Percentiles rank a stretch among this genome's conserved stretches.
Evolutionary conservation across 1,140 invertebrate species (phyloP).

Genomic region (Matsumurasca onukii): DNA sequence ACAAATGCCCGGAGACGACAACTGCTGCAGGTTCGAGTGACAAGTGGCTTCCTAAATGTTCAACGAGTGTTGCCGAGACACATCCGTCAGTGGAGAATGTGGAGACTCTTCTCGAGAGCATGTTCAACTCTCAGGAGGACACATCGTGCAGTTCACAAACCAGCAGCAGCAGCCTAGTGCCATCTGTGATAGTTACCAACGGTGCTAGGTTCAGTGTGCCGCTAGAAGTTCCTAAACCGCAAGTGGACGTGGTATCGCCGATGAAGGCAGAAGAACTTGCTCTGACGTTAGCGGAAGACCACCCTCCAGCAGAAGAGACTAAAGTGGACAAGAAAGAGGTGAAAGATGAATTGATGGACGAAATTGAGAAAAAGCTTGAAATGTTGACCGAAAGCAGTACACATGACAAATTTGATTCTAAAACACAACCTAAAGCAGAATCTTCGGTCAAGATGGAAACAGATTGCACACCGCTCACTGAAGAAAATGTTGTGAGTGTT

Average conservation of each 20-base stretch:
- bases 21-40: not conserved
- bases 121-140: conserved; percentile 37
- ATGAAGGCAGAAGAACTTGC: conserved; percentile 37
- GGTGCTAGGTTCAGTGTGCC: conserved; percentile 10
- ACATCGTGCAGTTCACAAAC: conserved; percentile 18
- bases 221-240: not conserved
- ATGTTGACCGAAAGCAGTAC: not conserved
- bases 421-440: not conserved
- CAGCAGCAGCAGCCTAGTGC: not conserved
- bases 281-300: conserved; percentile 29
- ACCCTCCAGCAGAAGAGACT: not conserved
- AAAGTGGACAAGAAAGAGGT: not conserved
- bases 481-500: not conserved
- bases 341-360: conserved; percentile 14
- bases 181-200: conserved; percentile 33
- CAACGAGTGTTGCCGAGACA: not conserved
- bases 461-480: not conserved
- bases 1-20: not conserved
- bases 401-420: not conserved
- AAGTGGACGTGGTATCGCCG: conserved; percentile 7
- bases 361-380: conserved; percentile 14
- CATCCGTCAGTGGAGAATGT: conserved; percentile 34
- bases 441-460: not conserved
- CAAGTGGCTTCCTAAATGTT: not conserved
- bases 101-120: conserved; percentile 39